Conservation (phyloP, 2,797 vertebrate species). For the Spheniscus humboldti region DNA sequence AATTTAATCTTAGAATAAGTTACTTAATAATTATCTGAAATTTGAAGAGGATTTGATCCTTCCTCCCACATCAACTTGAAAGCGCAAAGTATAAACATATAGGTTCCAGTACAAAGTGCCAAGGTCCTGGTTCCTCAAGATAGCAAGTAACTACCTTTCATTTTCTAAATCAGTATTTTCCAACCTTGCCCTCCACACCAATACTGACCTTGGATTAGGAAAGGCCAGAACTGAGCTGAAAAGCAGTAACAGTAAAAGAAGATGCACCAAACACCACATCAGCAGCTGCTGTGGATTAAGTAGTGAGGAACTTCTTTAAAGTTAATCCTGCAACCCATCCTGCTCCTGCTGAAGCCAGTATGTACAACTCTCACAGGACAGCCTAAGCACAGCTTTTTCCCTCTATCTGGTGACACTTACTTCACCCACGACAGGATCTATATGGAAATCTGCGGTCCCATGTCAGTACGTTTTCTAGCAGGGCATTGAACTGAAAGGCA, state of each 20-base stretch:
- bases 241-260: not conserved
- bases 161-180: not conserved
- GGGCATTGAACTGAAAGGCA: not conserved
- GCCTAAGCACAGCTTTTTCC: not conserved
- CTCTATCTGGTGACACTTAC: not conserved
- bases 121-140: not conserved
- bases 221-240: not conserved
- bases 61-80: not conserved
- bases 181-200: not conserved
- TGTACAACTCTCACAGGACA: not conserved
- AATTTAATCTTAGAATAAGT: constrained; percentile 21
- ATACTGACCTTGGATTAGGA: not conserved
- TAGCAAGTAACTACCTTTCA: not conserved
- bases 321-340: not conserved
- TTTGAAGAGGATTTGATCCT: not conserved
- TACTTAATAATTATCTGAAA: not conserved
- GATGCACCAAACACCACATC: not conserved
- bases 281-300: not conserved
- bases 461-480: not conserved
- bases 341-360: not conserved
- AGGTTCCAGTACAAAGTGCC: not conserved
- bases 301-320: not conserved
- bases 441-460: not conserved
- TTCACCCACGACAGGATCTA: not conserved
- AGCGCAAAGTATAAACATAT: not conserved